Evolutionary conservation across 2,797 vertebrate genomes (phyloP).

Genomic region (Platyrinchus mystaceus): DNA sequence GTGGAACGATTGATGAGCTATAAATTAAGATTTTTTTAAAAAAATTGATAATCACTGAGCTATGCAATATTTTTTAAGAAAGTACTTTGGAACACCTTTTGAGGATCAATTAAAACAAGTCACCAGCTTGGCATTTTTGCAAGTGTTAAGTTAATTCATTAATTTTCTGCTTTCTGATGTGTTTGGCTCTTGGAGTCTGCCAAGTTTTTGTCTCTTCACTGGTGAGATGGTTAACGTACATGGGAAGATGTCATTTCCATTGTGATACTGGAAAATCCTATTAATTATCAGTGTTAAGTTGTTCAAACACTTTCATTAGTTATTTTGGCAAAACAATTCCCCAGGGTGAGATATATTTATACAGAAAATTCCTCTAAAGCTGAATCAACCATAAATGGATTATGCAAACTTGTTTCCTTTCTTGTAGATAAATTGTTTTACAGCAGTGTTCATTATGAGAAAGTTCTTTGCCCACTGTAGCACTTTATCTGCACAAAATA

Average conservation of each 20-base stretch:
- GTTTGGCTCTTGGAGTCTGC: conserved; percentile 20
- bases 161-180: conserved; percentile 12
- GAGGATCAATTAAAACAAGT: neutral
- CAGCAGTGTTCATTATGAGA: conserved; percentile 32
- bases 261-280: conserved; percentile 61
- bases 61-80: neutral
- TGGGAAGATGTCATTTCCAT: conserved; percentile 11
- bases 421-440: conserved; percentile 55
- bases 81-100: neutral
- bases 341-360: conserved; percentile 47
- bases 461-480: conserved; percentile 40
- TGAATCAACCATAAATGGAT: conserved; percentile 49
- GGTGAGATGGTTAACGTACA: neutral
- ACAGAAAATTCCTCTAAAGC: conserved; percentile 58
- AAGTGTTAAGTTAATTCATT: neutral
- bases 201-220: conserved; percentile 39
- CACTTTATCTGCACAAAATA: conserved; percentile 46
- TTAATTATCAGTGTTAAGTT: conserved; percentile 66
- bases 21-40: conserved; percentile 1
- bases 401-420: conserved; percentile 55
- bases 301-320: conserved; percentile 55
- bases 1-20: neutral
- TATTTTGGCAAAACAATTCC: conserved; percentile 54
- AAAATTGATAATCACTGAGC: neutral
- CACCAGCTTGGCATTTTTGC: neutral